These are phyloP conservation scores for Antheraea pernyi DNA, from an alignment of 1,140 invertebrate species.

Conservation along the genomic window DNA sequence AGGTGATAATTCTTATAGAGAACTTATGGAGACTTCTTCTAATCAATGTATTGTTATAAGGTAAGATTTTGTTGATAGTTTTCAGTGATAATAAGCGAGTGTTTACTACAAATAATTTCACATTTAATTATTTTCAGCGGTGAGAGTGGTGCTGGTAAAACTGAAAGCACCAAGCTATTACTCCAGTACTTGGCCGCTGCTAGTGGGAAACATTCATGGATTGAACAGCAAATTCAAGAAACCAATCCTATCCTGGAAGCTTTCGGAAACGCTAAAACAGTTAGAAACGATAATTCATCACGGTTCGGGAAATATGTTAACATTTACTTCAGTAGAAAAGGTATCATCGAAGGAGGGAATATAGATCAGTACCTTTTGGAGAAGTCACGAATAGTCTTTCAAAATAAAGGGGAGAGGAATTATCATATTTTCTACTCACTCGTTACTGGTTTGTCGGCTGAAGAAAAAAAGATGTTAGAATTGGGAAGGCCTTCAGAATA, in stretches of 20 bases:
- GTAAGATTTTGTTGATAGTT: constrained; percentile 57
- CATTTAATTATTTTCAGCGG: constrained; percentile 82
- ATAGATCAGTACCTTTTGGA: constrained; percentile 98
- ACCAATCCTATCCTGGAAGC: constrained; percentile 97
- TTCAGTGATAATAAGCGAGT: no score
- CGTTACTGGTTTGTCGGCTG: constrained; percentile 88
- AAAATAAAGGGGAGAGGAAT: constrained; percentile 94
- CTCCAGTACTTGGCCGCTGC: constrained; percentile 95
- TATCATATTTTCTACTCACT: constrained; percentile 98
- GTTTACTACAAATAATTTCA: not conserved
- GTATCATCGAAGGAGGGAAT: constrained; percentile 94
- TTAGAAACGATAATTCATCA: constrained; percentile 97
- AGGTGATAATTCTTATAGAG: constrained; percentile 92
- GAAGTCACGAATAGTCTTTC: constrained; percentile 95
- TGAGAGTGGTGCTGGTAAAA: constrained; percentile 96
- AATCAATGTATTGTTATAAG: constrained; percentile 96
- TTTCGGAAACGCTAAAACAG: constrained; percentile 98
- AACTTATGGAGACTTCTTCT: constrained; percentile 86
- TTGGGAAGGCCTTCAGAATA: constrained; percentile 87
- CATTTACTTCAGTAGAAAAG: constrained; percentile 93
- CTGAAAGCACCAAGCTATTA: constrained; percentile 95
- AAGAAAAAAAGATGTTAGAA: constrained; percentile 91
- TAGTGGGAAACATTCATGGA: constrained; percentile 96
- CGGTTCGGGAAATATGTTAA: constrained; percentile 98
- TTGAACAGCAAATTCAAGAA: constrained; percentile 96